Conservation (phyloP, 2,113 vertebrate species). For the Rhea pennata region DNA sequence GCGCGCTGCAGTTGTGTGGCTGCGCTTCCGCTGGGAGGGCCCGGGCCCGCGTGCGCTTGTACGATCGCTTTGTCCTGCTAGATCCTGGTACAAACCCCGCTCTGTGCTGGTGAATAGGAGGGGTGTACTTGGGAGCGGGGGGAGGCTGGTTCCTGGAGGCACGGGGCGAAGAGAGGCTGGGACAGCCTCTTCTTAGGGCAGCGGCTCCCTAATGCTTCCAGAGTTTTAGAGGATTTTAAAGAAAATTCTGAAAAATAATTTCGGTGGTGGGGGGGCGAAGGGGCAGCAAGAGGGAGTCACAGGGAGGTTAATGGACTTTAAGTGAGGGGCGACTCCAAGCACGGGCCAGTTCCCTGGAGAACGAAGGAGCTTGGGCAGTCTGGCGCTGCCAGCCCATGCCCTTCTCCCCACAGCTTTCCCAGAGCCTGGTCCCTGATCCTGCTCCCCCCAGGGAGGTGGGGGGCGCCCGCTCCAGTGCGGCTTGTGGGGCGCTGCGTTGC, state of each 20-base stretch:
- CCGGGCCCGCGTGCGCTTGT: not conserved
- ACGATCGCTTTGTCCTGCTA: not conserved
- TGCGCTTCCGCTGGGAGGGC: not conserved
- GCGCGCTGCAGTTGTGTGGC: not conserved
- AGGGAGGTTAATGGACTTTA: not conserved
- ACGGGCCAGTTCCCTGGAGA: not conserved
- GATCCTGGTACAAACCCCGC: not conserved
- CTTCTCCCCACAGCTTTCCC: not conserved
- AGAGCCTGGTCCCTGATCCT: not conserved
- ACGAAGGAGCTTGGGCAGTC: not conserved
- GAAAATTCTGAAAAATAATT: not conserved
- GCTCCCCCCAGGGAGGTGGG: not conserved
- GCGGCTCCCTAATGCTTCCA: not conserved
- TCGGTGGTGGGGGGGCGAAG: not conserved
- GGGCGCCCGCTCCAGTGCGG: fast-evolving
- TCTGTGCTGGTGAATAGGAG: not conserved
- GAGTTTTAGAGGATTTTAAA: not conserved
- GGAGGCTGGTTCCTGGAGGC: not conserved
- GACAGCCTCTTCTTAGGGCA: not conserved
- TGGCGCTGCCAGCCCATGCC: not conserved
- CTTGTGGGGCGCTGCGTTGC: fast-evolving
- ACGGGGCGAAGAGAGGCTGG: not conserved
- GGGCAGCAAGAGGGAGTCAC: not conserved
- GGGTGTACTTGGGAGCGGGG: not conserved
- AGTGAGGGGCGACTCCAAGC: not conserved